Percentiles rank a stretch among this genome's conserved stretches.
These are phyloP conservation scores for Ploceus nigricollis DNA, from an alignment of 2,113 vertebrate genomes.

Conservation along the genomic window DNA sequence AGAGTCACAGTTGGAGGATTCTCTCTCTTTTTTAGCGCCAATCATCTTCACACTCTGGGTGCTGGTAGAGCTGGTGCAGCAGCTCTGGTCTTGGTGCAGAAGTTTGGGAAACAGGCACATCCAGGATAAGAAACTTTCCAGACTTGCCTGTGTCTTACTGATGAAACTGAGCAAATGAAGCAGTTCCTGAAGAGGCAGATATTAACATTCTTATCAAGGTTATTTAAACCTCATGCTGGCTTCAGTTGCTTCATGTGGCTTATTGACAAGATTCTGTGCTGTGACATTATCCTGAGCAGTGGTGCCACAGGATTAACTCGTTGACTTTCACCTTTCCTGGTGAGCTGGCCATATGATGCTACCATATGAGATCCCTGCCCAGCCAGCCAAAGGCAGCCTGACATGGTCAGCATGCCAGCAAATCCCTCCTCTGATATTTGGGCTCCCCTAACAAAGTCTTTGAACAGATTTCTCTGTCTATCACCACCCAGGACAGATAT, in stretches of 20 bases:
- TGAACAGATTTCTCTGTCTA: neutral
- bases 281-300: neutral
- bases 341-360: neutral
- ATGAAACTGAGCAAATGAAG: neutral
- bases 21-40: neutral
- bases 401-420: neutral
- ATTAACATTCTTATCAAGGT: neutral
- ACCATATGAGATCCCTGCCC: neutral
- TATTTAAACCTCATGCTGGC: fast-evolving
- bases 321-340: neutral
- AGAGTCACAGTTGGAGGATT: neutral
- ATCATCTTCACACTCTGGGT: fast-evolving
- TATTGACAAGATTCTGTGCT: neutral
- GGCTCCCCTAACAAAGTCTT: neutral
- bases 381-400: neutral
- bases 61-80: neutral
- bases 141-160: neutral
- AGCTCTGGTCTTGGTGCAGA: fast-evolving
- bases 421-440: neutral
- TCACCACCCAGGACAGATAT: neutral
- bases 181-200: neutral
- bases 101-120: neutral
- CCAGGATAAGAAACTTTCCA: neutral
- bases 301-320: neutral
- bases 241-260: neutral